These are phyloP conservation scores for Sebastes minor DNA, from an alignment of 2,797 vertebrate genomes.

Conservation along the genomic window DNA sequence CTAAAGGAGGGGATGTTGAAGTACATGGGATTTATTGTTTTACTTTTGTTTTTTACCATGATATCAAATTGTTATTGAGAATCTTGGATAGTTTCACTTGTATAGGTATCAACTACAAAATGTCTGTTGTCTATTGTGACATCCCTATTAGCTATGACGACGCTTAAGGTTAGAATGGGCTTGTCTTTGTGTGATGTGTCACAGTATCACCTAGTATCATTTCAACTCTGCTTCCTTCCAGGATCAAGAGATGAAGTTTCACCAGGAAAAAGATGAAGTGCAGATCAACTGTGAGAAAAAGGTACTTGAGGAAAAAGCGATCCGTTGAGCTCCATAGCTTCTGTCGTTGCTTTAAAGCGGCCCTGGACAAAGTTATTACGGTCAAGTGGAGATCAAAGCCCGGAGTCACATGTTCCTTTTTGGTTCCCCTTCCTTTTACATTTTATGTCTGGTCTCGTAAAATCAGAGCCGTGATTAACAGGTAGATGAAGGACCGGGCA, in stretches of 20 bases:
- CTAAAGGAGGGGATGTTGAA: no score
- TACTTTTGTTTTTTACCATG: no score
- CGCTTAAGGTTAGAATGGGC: neutral
- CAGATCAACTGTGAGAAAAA: slow-evolving; percentile 86
- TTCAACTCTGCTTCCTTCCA: slow-evolving; percentile 59
- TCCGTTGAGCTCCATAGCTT: slow-evolving; percentile 12
- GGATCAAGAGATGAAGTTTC: slow-evolving; percentile 88
- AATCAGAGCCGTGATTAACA: slow-evolving; percentile 43
- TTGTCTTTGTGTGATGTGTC: neutral
- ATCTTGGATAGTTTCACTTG: no score
- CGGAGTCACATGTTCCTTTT: slow-evolving; percentile 34
- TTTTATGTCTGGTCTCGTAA: slow-evolving; percentile 50
- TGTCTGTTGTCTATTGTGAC: no score
- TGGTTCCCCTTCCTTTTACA: slow-evolving; percentile 41
- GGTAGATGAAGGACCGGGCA: slow-evolving; percentile 8
- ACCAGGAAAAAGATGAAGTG: slow-evolving; percentile 85
- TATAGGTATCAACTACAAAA: no score
- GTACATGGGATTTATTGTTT: no score
- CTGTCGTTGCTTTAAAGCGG: slow-evolving; percentile 27
- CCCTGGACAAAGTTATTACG: slow-evolving; percentile 33
- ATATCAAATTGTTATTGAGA: no score
- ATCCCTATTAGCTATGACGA: neutral
- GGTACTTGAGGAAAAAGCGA: slow-evolving; percentile 60
- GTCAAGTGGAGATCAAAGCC: slow-evolving; percentile 60
- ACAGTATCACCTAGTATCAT: neutral